Evolutionary conservation across 2,797 vertebrate genomes (phyloP).

Genomic region (Buphagus erythrorhynchus): DNA sequence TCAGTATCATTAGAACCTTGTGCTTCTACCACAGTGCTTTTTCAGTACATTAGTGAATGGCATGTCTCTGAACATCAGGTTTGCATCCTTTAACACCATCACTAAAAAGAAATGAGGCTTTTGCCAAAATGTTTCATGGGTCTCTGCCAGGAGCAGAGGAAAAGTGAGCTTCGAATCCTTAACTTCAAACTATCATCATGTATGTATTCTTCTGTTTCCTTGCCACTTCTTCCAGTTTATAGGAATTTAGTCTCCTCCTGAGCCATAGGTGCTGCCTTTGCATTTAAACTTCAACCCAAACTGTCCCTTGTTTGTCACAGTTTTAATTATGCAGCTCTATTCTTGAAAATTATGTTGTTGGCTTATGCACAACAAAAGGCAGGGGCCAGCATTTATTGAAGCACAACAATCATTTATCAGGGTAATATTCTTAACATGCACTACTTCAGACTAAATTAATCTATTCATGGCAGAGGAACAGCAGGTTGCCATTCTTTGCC

Average conservation of each 20-base stretch:
- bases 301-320: background rate
- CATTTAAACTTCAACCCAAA: background rate
- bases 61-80: background rate
- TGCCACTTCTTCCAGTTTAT: background rate
- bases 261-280: background rate
- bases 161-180: background rate
- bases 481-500: constrained; percentile 11
- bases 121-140: background rate
- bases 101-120: background rate
- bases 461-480: background rate
- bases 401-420: background rate
- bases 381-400: background rate
- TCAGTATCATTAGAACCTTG: background rate
- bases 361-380: background rate
- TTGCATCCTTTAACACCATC: background rate
- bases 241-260: background rate
- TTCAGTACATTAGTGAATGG: background rate
- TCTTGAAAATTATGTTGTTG: background rate
- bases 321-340: background rate
- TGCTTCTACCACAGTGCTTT: background rate
- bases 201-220: background rate
- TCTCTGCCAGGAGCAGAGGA: background rate
- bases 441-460: background rate
- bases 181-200: background rate
- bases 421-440: background rate